Base-by-base conservation (phyloP, 2,797 vertebrate genomes). In the Sebastes cheni region DNA sequence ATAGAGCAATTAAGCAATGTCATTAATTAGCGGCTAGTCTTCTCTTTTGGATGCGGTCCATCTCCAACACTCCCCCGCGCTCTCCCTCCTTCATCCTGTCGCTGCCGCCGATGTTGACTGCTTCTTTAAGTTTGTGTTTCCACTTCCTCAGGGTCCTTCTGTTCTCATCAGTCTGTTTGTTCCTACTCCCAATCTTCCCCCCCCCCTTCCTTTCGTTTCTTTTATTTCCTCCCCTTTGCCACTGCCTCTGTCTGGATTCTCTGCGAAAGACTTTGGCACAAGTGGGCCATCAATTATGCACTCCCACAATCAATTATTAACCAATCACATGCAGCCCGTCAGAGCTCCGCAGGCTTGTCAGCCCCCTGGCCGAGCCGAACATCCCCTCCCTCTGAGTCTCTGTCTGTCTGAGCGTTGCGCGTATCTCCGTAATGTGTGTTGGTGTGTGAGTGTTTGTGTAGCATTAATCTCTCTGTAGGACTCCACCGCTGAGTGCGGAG, bases 241-340 rank as follows among this genome's bases (percentile, higher is more conserved):
- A 20, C 79, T 55, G 81, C 65, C 75, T 86, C 75, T 89, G 81
- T 86, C 76, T 89, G 81, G 83, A 67, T 91, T 88, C 89, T 89
- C 81, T 80, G 85, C 25, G 20, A 89, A 89, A 85, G 70, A 36
- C 84, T 86, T 82, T 87, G 89, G 90, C 89, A 90, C 92, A 94
- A 95, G 88, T 88, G 89, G 88, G 56, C 82, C 87, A 94, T 95
- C 89, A 95, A 92, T 95, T 95, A 95, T 94, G 93, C 88, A 95
- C 86, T 86, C 61, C 79, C 72, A 60, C 80, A 76, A 94, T 95
- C 87, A 95, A 95, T 95, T 94, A 95, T 95, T 95, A 93, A 95
- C 82, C 85, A 91, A 93, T 93, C 88, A 83, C 81, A 18, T 46
- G 42, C 16, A 80, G 71, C 74, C 76, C 82, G 72, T 90, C 85